Base-by-base conservation (phyloP, 2,888 invertebrate genomes). In the Acleris sparsana region DNA sequence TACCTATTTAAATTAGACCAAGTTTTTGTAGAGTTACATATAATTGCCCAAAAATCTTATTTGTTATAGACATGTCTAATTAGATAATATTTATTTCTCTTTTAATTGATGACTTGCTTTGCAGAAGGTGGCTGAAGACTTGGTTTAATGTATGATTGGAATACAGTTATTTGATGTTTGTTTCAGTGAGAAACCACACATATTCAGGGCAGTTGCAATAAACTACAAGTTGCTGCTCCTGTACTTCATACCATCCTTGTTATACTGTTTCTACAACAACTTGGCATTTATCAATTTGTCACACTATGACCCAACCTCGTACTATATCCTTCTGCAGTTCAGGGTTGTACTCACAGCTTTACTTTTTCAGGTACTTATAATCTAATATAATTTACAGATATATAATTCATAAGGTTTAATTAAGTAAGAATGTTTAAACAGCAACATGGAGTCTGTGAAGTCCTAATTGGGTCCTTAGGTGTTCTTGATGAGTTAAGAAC, bases 261-360 rank as follows among this genome's bases (percentile, higher is more conserved):
- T 99, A 62, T 99, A 99, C 84, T 98, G 98, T 78, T 93, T 98
- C 60, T 99, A 99, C 93, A 99, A 99, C 84, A 99, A 99, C 91
- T 93, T 99, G 78, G 95, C 98, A 39, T 99, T 98, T 88, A 93
- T 97, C 60, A 99, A 98, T 92, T 93, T 99, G 75, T 96, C 97
- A 13, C 95, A 95, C 62, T 99, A 98, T 88, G 99, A 99, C 85
- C 98, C 99, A 1, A 98, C 99, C 0, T 98, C 98, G 0, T 99
- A 99, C 84, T 98, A 97, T 85, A 93, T 99, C 64, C 87, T 99
- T 52, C 92, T 99, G 7, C 98, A 99, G 85, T 94, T 99, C 73
- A 93, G 99, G 77, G 98, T 99, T 46, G 98, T 99, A 18, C 94
- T 98, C 7, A 99, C 98, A 5, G 99, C 98, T 44, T 89, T 99